Percentiles rank a stretch among this genome's conserved stretches.
Conservation (phyloP, 2,113 vertebrate species). For the Orcinus orca region DNA sequence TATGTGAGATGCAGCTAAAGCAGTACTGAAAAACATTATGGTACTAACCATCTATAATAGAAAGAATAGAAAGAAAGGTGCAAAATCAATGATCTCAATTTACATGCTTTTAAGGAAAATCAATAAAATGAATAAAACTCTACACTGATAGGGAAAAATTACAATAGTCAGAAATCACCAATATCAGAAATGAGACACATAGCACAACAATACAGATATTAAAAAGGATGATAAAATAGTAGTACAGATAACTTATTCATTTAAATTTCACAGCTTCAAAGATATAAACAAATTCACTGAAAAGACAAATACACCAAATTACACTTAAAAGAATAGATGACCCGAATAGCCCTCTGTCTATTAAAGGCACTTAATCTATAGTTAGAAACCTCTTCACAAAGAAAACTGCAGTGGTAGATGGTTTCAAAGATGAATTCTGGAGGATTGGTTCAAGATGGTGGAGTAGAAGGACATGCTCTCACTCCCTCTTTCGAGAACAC, state of each 20-base stretch:
- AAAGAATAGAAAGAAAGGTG: background rate
- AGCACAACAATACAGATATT: background rate
- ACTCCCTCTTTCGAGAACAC: too few species aligned
- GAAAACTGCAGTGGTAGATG: background rate
- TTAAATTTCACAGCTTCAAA: background rate
- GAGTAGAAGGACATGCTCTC: too few species aligned
- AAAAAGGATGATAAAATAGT: background rate
- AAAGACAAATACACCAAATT: background rate
- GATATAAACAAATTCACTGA: background rate
- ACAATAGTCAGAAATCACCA: background rate
- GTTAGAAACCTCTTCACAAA: background rate
- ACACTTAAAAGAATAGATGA: background rate
- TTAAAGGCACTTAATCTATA: background rate
- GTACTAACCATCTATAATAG: background rate
- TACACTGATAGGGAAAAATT: background rate
- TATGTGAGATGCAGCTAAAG: background rate
- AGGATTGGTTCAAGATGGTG: too few species aligned
- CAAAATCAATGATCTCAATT: background rate
- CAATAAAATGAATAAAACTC: background rate
- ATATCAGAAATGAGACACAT: background rate
- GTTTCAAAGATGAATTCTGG: background rate
- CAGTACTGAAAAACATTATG: background rate
- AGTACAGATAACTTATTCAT: background rate
- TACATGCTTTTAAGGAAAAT: background rate
- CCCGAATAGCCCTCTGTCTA: background rate